Evolutionary conservation across 2,797 vertebrate species (phyloP).

Genomic region (Enteromius anoplus): DNA sequence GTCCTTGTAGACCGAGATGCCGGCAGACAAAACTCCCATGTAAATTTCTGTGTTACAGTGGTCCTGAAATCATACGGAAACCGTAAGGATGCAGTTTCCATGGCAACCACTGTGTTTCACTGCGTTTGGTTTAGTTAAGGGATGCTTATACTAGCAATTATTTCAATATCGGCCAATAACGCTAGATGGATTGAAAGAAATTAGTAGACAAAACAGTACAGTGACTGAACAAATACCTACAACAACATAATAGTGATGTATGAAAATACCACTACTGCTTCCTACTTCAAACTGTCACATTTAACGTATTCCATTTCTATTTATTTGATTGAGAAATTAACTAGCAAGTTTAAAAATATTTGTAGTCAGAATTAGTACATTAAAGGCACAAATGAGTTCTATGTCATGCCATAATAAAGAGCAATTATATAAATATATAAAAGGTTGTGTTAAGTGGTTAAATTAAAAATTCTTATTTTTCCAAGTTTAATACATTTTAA

Average conservation of each 20-base stretch:
- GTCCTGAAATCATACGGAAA: constrained; percentile 78
- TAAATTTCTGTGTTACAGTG: constrained; percentile 96
- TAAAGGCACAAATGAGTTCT: too few relatives aligned
- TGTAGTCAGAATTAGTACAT: background rate
- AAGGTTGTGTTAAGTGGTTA: too few relatives aligned
- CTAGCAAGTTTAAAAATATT: background rate
- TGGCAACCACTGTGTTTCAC: constrained; percentile 18
- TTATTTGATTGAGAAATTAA: background rate
- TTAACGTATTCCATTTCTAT: background rate
- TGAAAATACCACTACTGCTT: background rate
- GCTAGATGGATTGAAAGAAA: background rate
- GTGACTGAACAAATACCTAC: background rate
- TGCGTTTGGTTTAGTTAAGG: background rate
- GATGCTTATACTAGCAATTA: background rate
- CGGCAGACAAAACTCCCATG: constrained; percentile 95
- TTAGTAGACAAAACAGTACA: too few relatives aligned
- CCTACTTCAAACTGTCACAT: background rate
- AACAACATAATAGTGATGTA: background rate
- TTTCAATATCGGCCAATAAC: background rate
- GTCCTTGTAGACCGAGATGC: constrained; percentile 96
- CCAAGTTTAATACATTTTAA: too few relatives aligned
- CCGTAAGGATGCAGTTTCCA: constrained; percentile 35
- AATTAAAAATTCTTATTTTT: too few relatives aligned
- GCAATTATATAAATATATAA: too few relatives aligned
- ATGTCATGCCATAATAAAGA: too few relatives aligned